Base-by-base conservation (phyloP, 2,888 invertebrate genomes). In the Mythimna impura region DNA sequence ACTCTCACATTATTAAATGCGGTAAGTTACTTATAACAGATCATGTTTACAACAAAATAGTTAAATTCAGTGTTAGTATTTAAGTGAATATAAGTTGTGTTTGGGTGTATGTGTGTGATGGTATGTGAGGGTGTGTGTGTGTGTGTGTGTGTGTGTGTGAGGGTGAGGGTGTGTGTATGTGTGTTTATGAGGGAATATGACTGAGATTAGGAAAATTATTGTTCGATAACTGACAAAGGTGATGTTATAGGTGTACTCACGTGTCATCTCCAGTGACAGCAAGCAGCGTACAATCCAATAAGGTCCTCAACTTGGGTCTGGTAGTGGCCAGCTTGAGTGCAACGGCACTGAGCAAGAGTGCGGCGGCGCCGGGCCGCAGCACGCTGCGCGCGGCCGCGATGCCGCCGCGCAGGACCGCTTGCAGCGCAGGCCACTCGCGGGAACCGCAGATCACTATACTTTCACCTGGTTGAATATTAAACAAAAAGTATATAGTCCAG, bases 391-490 rank as follows among this genome's bases (percentile, higher is more conserved):
- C 90, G 0, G 89, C 78, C 7, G 82, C 67, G 20, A 95, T 25
- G 0, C 93, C 93, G 36, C 88, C 90, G 4, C 75, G 54, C 9
- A 93, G 85, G n/a, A 90, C 89, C 0, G 40, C 9, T 3, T 89
- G 91, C 0, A 95, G 83, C 0, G 78, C 79, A 0, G 87, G 68
- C 95, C 95, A 95, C n/a, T 93, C 93, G 17, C 88, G 84, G 0
- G 73, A 72, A 0, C 82, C 96, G 86, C 98, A 97, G 55, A 99
- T 97, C n/a, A 99, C 94, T 90, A 99, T 98, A 91, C 99, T 99
- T 90, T 99, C 99, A 55, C 99, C 96, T 95, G 76, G n/a, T n/a
- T 20, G 1, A 5, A n/a, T 30, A 8, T 20, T 25, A 54, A 54
- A 54, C 47, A 17, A 43, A 43, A 43, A 40, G 9, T 9, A 4